A percentile compares a stretch with the other conserved stretches of the same genome.
Conservation (phyloP, 2,888 invertebrate species). For the Julus scandinavius region DNA sequence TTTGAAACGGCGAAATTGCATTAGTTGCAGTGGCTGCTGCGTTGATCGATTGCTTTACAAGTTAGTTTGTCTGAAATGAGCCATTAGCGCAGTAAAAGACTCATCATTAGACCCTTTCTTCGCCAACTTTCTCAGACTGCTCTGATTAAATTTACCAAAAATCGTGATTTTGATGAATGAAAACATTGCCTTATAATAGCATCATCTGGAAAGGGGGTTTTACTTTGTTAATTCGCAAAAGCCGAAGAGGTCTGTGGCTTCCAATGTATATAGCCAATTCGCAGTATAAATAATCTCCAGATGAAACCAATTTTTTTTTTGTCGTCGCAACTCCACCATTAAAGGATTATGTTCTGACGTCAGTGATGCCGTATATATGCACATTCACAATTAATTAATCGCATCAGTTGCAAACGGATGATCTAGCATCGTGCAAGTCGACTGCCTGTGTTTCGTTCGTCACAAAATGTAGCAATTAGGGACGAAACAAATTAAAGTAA, state of each 20-base stretch:
- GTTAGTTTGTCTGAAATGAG: conserved; percentile 47
- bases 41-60: conserved; percentile 39
- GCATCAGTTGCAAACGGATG: conserved; percentile 28
- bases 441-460: conserved; percentile 1
- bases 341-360: neutral
- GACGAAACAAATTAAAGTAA: conserved; percentile 41
- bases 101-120: neutral
- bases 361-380: neutral
- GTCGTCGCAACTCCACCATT: neutral
- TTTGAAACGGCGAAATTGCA: neutral
- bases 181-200: conserved; percentile 40
- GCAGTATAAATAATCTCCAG: neutral
- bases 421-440: neutral
- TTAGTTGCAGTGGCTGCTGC: conserved; percentile 46
- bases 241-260: neutral
- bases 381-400: conserved; percentile 32
- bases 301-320: neutral
- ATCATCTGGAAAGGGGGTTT: neutral
- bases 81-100: conserved; percentile 45
- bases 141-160: conserved; percentile 23
- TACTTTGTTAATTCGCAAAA: conserved; percentile 19
- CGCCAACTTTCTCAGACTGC: neutral
- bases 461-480: conserved; percentile 23
- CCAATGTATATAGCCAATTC: neutral
- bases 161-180: conserved; percentile 43